Percentiles rank a stretch among this genome's conserved stretches.
phyloP scores from a whole-genome alignment of 2,797 vertebrate species.

The Bradypodion ventrale region DNA sequence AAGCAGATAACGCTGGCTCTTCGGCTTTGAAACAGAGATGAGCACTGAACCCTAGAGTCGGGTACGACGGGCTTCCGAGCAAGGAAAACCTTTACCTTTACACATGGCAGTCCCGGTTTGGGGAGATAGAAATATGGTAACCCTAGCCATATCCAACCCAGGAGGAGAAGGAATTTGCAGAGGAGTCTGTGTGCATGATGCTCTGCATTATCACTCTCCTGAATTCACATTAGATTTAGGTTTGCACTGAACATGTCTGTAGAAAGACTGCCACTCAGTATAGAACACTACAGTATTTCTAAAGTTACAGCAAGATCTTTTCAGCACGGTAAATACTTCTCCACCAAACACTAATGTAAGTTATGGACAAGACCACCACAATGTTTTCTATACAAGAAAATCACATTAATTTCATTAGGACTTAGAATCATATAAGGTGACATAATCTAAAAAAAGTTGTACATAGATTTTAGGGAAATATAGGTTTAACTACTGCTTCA shows the following conservation, averaged over 20 bases:
- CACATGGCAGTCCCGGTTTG: too few species aligned
- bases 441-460: slow-evolving; percentile 12
- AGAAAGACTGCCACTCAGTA: background rate
- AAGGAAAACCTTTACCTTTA: too few species aligned
- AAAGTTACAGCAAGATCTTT: background rate
- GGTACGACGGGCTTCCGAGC: too few species aligned
- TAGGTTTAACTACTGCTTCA: background rate
- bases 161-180: background rate
- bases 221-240: background rate
- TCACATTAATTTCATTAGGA: background rate
- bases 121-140: too few species aligned
- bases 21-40: too few species aligned
- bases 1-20: too few species aligned
- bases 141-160: background rate
- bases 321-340: background rate
- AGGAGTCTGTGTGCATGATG: background rate
- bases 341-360: background rate
- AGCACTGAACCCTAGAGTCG: too few species aligned
- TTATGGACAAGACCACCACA: background rate
- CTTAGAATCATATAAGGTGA: background rate
- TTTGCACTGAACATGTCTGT: background rate
- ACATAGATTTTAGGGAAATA: background rate
- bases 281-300: background rate
- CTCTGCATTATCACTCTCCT: background rate
- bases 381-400: background rate